Evolutionary conservation across 2,888 invertebrate species (phyloP).

Genomic region (Germaria angustata): DNA sequence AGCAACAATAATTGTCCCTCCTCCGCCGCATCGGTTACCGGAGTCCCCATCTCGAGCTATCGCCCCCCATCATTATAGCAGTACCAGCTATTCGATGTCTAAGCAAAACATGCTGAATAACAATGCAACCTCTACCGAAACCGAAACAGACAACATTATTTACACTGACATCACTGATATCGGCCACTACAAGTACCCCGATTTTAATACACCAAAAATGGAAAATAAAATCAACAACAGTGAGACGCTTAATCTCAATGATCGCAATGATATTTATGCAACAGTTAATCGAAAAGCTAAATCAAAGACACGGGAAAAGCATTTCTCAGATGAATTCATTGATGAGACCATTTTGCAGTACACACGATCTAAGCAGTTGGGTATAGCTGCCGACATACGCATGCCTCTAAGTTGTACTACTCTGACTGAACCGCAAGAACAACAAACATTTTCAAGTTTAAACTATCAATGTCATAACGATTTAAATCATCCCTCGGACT

Average conservation of each 20-base stretch:
- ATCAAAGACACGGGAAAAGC: slow-evolving; percentile 78
- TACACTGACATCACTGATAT: slow-evolving; percentile 80
- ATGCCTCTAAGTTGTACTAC: slow-evolving; percentile 56
- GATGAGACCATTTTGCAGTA: slow-evolving; percentile 79
- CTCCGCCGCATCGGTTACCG: slow-evolving; percentile 78
- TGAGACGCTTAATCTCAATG: slow-evolving; percentile 77
- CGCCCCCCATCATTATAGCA: slow-evolving; percentile 81
- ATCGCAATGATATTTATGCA: slow-evolving; percentile 79
- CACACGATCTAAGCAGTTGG: slow-evolving; percentile 76
- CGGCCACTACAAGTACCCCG: slow-evolving; percentile 77
- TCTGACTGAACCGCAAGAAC: slow-evolving; percentile 35
- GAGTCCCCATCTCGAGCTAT: slow-evolving; percentile 79
- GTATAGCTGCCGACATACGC: slow-evolving; percentile 65
- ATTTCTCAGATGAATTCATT: slow-evolving; percentile 80
- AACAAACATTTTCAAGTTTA: slow-evolving; percentile 68
- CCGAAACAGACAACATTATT: slow-evolving; percentile 80
- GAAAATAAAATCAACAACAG: slow-evolving; percentile 77
- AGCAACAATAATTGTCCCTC: slow-evolving; percentile 78
- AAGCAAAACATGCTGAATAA: slow-evolving; percentile 79
- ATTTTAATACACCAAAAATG: slow-evolving; percentile 72
- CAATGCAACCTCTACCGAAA: slow-evolving; percentile 78
- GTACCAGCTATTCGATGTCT: slow-evolving; percentile 81
- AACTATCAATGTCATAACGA: slow-evolving; percentile 77
- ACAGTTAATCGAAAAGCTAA: slow-evolving; percentile 80
- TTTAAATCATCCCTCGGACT: slow-evolving; percentile 78